Evolutionary conservation across 2,888 invertebrate species (phyloP), one percentile per base, ranked within the genome.

Genomic region (Merodon equestris): DNA sequence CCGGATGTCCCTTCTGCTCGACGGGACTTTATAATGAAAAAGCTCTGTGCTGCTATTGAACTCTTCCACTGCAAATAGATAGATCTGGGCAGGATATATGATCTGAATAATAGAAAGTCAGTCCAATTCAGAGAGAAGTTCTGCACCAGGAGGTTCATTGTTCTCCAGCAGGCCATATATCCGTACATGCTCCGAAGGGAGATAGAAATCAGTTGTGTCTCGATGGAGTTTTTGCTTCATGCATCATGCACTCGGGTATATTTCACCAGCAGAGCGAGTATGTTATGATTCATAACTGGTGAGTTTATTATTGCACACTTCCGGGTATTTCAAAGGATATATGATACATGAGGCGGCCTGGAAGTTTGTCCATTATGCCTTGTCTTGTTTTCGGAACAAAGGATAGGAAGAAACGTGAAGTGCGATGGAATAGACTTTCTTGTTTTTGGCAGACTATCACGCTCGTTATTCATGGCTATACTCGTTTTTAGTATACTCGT

Each of bases 281-380:
- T 10, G 4, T 14, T 51, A 3, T 15, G 36, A 42, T 42, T 40
- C 19, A 54, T 54, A 42, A 45, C 58, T 54, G 40, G 54, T 10
- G 58, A 45, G 58, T 58, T 45, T 34, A 58, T 58, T 58, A 58
- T 58, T 45, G 45, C 58, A 45, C 13, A 34, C 57, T 45, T 57
- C 57, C 57, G 57, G 45, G 5, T 10, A 15, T 54, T 40, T 17
- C 27, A 27, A 27, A 27, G 14, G 57, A 45, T 44, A 57, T 12
- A 44, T 57, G 57, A 57, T 45, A 27, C 57, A 57, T 17, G 57
- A 34, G 57, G 44, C 27, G 27, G 7, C 3, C 27, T 27, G 27
- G n/a, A n/a, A n/a, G n/a, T n/a, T n/a, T n/a, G n/a, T n/a, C n/a
- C n/a, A n/a, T n/a, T n/a, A n/a, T n/a, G n/a, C n/a, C n/a, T n/a